phyloP scores from a whole-genome alignment of 2,113 vertebrate genomes.

The Rallus limicola region DNA sequence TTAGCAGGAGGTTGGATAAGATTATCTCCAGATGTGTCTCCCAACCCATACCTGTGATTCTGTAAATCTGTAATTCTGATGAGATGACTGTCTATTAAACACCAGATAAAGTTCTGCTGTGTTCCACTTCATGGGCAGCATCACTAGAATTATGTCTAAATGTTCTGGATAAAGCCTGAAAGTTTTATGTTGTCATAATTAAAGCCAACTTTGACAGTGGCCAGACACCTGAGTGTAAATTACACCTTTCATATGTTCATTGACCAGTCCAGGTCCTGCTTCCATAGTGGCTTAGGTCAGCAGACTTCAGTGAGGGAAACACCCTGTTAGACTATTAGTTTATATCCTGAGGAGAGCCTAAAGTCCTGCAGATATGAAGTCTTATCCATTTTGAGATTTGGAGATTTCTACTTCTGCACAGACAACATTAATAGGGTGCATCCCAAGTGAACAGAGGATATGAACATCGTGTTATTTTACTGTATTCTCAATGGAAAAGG shows the following conservation, averaged over 20 bases:
- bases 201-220: not conserved
- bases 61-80: not conserved
- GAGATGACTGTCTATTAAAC: not conserved
- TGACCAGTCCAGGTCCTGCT: not conserved
- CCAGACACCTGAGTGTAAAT: not conserved
- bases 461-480: not conserved
- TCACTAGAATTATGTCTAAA: not conserved
- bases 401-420: not conserved
- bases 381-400: not conserved
- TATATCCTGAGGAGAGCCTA: not conserved
- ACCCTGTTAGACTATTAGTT: not conserved
- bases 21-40: no score
- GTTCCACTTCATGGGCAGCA: not conserved
- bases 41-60: no score
- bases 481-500: not conserved
- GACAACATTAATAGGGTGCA: not conserved
- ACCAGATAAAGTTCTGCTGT: not conserved
- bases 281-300: not conserved
- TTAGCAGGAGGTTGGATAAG: no score
- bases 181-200: not conserved
- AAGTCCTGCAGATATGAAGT: not conserved
- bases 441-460: not conserved
- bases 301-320: not conserved
- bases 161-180: not conserved
- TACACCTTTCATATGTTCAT: not conserved